phyloP scores from a whole-genome alignment of 35 echinoderm and acorn worm species.

The Ophiothrix spiculata region DNA sequence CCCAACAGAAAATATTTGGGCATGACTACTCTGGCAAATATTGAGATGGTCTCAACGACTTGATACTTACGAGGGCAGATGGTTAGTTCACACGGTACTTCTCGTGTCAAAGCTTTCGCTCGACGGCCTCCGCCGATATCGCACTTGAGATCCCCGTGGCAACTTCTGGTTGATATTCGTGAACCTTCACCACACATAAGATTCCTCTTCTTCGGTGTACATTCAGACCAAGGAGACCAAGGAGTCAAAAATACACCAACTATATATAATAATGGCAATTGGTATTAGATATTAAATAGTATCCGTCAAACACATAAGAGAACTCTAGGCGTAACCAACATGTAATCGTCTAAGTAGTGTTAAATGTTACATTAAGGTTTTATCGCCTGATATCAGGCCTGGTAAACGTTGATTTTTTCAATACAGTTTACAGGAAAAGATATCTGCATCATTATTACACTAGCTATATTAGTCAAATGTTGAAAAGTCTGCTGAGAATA shows the following conservation, averaged over 20 bases:
- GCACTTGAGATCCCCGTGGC: slow-evolving; percentile 56
- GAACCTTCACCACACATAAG: slow-evolving; percentile 56
- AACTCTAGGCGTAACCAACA: too few relatives aligned
- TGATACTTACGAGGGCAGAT: slow-evolving; percentile 55
- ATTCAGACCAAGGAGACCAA: slow-evolving; percentile 79
- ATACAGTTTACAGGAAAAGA: too few relatives aligned
- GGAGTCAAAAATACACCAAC: slow-evolving; percentile 77
- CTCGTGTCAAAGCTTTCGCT: slow-evolving; percentile 14
- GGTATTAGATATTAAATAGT: neutral
- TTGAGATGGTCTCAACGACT: neutral
- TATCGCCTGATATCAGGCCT: too few relatives aligned
- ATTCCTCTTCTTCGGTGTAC: slow-evolving; percentile 11
- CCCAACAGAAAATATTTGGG: too few relatives aligned
- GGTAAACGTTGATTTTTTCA: too few relatives aligned
- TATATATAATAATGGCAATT: slow-evolving; percentile 21
- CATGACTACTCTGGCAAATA: too few relatives aligned
- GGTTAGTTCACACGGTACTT: slow-evolving; percentile 36
- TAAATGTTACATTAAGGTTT: too few relatives aligned
- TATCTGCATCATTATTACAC: too few relatives aligned
- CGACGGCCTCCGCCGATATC: slow-evolving; percentile 23
- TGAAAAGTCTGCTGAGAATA: too few relatives aligned
- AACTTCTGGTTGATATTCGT: slow-evolving; percentile 53
- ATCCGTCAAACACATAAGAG: neutral
- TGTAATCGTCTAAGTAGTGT: neutral
- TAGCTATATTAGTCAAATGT: too few relatives aligned